Conservation (phyloP, 2,113 vertebrate genomes). For the Heptranchias perlo region DNA sequence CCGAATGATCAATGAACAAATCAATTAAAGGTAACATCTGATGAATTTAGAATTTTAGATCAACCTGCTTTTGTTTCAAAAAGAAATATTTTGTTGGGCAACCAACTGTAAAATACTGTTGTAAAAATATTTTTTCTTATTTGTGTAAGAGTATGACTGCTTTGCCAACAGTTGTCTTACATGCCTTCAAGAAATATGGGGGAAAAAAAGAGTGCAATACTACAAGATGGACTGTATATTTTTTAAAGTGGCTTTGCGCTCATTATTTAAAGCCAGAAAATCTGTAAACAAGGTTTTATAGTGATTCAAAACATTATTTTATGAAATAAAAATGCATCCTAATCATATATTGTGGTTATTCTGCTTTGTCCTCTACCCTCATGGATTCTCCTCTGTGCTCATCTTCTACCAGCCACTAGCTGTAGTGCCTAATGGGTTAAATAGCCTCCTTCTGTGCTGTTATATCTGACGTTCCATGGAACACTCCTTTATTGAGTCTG, state of each 20-base stretch:
- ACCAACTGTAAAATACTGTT: constrained; percentile 66
- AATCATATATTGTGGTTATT: constrained; percentile 12
- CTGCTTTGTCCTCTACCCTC: background rate
- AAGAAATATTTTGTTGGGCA: constrained; percentile 41
- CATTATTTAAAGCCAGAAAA: constrained; percentile 62
- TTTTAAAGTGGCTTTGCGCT: constrained; percentile 55
- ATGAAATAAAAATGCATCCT: constrained; percentile 60
- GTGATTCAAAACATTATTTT: constrained; percentile 62
- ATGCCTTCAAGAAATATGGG: constrained; percentile 63
- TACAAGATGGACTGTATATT: constrained; percentile 66
- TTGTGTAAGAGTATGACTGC: constrained; percentile 63
- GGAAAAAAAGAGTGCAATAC: constrained; percentile 68
- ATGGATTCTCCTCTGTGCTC: background rate
- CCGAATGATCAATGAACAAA: constrained; percentile 44
- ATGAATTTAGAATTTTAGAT: constrained; percentile 46
- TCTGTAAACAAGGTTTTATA: constrained; percentile 53
- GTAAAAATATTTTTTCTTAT: constrained; percentile 65
- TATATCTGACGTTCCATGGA: background rate
- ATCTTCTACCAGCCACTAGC: background rate
- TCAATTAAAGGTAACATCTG: constrained; percentile 49
- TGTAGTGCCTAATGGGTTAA: background rate
- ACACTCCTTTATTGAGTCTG: background rate
- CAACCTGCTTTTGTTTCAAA: constrained; percentile 3
- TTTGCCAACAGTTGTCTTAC: constrained; percentile 53
- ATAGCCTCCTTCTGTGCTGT: background rate